Conservation (phyloP, 1,140 invertebrate genomes). For the Habropoda laboriosa region DNA sequence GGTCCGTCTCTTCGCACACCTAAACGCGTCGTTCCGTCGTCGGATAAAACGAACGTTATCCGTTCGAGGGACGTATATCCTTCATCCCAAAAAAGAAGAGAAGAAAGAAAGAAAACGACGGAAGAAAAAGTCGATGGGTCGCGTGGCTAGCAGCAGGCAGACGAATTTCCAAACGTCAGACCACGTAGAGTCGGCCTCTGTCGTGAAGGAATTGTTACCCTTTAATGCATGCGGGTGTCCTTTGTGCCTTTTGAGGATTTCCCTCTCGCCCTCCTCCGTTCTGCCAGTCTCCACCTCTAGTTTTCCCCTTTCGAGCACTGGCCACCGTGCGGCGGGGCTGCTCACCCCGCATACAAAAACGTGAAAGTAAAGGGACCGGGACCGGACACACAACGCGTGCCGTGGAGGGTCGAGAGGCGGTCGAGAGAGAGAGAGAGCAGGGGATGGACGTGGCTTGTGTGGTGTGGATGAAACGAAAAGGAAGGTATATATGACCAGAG, state of each 20-base stretch:
- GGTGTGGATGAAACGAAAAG: constrained; percentile 62
- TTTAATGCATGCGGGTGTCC: constrained; percentile 77
- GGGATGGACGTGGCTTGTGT: not conserved
- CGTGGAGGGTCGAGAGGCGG: constrained; percentile 42
- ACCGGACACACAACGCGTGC: constrained; percentile 63
- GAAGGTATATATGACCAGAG: constrained; percentile 45
- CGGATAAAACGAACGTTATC: constrained; percentile 61
- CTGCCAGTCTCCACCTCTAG: not conserved
- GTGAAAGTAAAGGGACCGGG: constrained; percentile 53
- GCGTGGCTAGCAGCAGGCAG: constrained; percentile 66
- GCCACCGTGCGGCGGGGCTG: constrained; percentile 42
- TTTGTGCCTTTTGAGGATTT: constrained; percentile 79
- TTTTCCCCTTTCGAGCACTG: constrained; percentile 23
- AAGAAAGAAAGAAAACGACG: not conserved
- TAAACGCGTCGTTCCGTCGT: constrained; percentile 25
- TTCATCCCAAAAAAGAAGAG: not conserved
- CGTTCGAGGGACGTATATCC: constrained; percentile 64
- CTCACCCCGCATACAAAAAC: constrained; percentile 75
- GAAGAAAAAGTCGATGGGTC: constrained; percentile 59
- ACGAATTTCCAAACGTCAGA: constrained; percentile 62
- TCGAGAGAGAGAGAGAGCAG: not conserved
- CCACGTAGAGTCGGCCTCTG: constrained; percentile 46
- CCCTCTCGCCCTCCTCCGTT: constrained; percentile 45
- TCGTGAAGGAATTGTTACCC: constrained; percentile 75
- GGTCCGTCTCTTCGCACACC: constrained; percentile 45